A percentile compares a stretch with the other conserved stretches of the same genome.
phyloP scores from a whole-genome alignment of 2,888 invertebrate genomes.

The Galerucella nymphaeae region DNA sequence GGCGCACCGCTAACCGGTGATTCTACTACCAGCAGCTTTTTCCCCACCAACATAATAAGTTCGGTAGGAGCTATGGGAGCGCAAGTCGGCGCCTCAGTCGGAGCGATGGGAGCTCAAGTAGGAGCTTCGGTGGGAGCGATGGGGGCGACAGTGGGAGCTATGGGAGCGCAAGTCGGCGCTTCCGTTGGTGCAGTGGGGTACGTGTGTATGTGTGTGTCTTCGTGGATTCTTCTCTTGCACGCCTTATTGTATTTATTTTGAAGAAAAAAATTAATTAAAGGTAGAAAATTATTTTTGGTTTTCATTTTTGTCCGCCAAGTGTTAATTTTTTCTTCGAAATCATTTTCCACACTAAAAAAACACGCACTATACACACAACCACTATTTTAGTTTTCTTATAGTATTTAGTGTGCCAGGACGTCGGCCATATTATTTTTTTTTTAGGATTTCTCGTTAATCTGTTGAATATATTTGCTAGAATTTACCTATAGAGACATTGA shows the following conservation, averaged over 20 bases:
- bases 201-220: slow-evolving; percentile 52
- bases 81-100: slow-evolving; percentile 58
- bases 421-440: slow-evolving; percentile 15
- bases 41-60: slow-evolving; percentile 64
- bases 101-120: slow-evolving; percentile 58
- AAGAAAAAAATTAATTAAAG: not conserved
- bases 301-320: too few relatives aligned
- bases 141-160: slow-evolving; percentile 57
- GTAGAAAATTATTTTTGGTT: too few relatives aligned
- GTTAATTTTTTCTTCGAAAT: not conserved
- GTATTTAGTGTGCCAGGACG: slow-evolving; percentile 29
- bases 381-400: slow-evolving; percentile 20
- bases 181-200: slow-evolving; percentile 61
- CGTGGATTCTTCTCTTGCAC: slow-evolving; percentile 40
- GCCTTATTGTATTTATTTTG: slow-evolving; percentile 23
- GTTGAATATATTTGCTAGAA: not conserved
- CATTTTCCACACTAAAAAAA: slow-evolving; percentile 9
- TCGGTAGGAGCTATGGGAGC: slow-evolving; percentile 63
- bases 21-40: slow-evolving; percentile 60
- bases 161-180: slow-evolving; percentile 57
- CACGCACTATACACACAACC: slow-evolving; percentile 32
- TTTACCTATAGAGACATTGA: not conserved
- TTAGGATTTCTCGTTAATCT: not conserved
- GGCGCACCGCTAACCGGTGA: slow-evolving; percentile 69
- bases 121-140: slow-evolving; percentile 60